Evolutionary conservation across 2,888 invertebrate genomes (phyloP).

Genomic region (Melipona beecheii): DNA sequence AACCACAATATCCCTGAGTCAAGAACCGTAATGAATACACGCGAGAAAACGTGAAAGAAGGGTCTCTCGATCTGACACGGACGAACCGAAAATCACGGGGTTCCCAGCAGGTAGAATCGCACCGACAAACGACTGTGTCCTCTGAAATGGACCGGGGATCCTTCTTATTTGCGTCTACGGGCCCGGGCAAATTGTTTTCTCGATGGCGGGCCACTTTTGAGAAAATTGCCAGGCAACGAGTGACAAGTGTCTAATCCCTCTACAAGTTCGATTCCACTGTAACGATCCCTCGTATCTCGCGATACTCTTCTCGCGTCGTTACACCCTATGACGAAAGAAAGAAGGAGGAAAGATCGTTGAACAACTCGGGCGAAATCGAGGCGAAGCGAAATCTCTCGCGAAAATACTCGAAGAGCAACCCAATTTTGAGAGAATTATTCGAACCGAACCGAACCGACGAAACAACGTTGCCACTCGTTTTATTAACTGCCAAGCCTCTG

Average conservation of each 20-base stretch:
- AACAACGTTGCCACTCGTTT: constrained; percentile 15
- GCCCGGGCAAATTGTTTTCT: constrained; percentile 65
- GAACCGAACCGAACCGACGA: neutral
- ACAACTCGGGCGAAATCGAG: neutral
- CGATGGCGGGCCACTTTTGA: constrained; percentile 44
- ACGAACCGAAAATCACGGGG: constrained; percentile 27
- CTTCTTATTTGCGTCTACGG: constrained; percentile 37
- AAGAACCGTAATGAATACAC: neutral
- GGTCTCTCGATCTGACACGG: neutral
- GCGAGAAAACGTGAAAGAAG: constrained; percentile 8
- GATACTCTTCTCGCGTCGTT: neutral
- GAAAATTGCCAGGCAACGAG: constrained; percentile 70
- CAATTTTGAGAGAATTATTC: constrained; percentile 17
- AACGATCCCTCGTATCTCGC: constrained; percentile 49
- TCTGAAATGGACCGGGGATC: constrained; percentile 10
- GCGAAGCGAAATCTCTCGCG: too few species aligned
- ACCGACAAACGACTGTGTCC: constrained; percentile 46
- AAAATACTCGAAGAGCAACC: neutral
- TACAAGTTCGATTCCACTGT: constrained; percentile 14
- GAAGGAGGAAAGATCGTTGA: neutral
- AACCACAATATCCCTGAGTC: neutral
- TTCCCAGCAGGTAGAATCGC: constrained; percentile 10
- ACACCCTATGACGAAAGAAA: neutral
- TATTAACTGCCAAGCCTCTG: constrained; percentile 6
- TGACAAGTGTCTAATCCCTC: constrained; percentile 70